Evolutionary conservation across 2,888 invertebrate species (phyloP), one percentile per base, ranked within the genome.

Genomic region (Oligia latruncula): DNA sequence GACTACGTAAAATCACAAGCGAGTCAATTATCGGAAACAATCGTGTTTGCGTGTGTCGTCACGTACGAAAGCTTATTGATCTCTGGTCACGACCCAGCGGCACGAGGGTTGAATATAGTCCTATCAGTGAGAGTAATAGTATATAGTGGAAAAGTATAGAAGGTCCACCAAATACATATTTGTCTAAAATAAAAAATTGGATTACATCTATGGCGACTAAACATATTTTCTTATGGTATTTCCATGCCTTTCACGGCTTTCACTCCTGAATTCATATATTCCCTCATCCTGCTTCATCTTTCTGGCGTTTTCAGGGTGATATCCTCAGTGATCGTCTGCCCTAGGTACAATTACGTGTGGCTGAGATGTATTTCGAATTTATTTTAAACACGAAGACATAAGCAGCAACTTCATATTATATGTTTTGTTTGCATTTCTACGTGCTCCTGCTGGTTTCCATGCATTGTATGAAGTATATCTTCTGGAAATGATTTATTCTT

Each of bases 51-150:
- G 83, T 89, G 86, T 80, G 55, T 66, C 68, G 70, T 77, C 84
- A 86, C 87, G 85, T 82, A 77, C 76, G 29, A 52, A 49, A 62
- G 74, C 82, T 88, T 89, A 89, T 89, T 90, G 89, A 83, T 81
- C 79, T 77, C 77, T 83, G 78, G 84, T 88, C 88, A 89, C 87
- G 86, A 87, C 79, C 77, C 60, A 62, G 15, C n/a, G 9, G 65
- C 67, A 81, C 80, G 78, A 80, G 75, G 66, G 40, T 72, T 78
- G 84, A 82, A 87, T 90, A 86, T 77, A 46, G 80, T 74, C 70
- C 67, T 52, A 75, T 77, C 72, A 77, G 74, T 75, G 80, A 87
- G 77, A 87, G 74, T 66, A 49, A 65, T 55, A 75, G 17, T 29
- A n/a, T 29, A 58, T 20, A 29, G 9, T 35, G n/a, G n/a, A 49